phyloP scores from a whole-genome alignment of 1,140 invertebrate species.

The Drosophila rufa region DNA sequence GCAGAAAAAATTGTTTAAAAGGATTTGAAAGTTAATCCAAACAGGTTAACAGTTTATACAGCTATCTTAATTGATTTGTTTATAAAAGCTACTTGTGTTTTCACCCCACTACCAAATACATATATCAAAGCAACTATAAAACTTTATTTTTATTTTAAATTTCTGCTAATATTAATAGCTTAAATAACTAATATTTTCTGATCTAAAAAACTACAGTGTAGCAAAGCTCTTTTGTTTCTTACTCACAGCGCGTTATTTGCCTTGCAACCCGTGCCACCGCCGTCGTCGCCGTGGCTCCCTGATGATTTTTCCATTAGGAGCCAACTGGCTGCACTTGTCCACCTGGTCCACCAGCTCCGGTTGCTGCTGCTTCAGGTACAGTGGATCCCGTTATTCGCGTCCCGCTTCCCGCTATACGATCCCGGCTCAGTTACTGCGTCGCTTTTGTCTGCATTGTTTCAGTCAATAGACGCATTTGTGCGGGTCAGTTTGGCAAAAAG shows the following conservation, averaged over 20 bases:
- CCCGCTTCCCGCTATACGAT: neutral
- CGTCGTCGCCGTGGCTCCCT: conserved; percentile 39
- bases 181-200: neutral
- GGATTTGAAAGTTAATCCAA: too few relatives aligned
- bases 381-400: neutral
- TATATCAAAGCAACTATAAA: too few relatives aligned
- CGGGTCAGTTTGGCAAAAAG: conserved; percentile 77
- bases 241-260: conserved; percentile 48
- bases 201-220: conserved; percentile 4
- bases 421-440: conserved; percentile 33
- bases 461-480: conserved; percentile 81
- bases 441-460: conserved; percentile 78
- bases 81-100: too few relatives aligned
- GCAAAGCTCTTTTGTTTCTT: conserved; percentile 68
- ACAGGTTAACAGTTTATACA: too few relatives aligned
- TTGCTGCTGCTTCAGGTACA: conserved; percentile 3
- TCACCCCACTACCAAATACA: too few relatives aligned
- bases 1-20: neutral
- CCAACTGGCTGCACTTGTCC: conserved; percentile 47
- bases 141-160: neutral
- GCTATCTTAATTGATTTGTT: too few relatives aligned
- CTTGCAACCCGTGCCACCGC: neutral
- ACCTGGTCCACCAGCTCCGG: conserved; percentile 32
- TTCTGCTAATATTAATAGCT: neutral
- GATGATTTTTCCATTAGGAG: conserved; percentile 63